A percentile compares a stretch with the other conserved stretches of the same genome.
phyloP scores from a whole-genome alignment of 2,888 invertebrate genomes.

The Lissocephala sabroskyi region DNA sequence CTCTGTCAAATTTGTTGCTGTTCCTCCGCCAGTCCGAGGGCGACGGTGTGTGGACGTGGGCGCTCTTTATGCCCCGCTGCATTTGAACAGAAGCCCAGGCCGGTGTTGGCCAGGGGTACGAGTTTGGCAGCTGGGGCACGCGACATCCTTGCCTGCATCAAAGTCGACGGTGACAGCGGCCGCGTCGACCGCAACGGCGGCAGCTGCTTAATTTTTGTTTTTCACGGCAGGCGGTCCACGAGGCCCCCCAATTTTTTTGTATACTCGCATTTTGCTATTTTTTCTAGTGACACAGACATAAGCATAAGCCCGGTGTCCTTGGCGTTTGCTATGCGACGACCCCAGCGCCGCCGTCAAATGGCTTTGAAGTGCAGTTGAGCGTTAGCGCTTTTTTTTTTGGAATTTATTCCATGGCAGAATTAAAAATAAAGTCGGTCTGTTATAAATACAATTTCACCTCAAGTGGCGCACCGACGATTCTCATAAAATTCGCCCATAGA shows the following conservation, averaged over 20 bases:
- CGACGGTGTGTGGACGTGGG: constrained; percentile 17
- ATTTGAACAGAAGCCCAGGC: constrained; percentile 47
- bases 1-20: constrained; percentile 36
- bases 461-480: too few species aligned
- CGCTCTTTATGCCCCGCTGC: constrained; percentile 51
- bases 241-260: not conserved
- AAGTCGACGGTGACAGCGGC: constrained; percentile 1
- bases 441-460: constrained; percentile 8
- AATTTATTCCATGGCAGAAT: constrained; percentile 7
- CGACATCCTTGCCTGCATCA: not conserved
- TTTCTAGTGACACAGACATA: too few species aligned
- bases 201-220: constrained; percentile 28
- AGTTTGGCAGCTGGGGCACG: constrained; percentile 16
- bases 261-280: constrained; percentile 3
- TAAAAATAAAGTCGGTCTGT: constrained; percentile 25
- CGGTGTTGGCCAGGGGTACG: constrained; percentile 15
- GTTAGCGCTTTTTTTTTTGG: constrained; percentile 18
- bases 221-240: constrained; percentile 1
- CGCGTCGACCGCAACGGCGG: not conserved
- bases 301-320: constrained; percentile 21
- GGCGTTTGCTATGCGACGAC: constrained; percentile 20
- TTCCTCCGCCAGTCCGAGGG: constrained; percentile 29
- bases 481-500: too few species aligned
- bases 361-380: constrained; percentile 38
- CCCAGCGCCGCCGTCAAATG: constrained; percentile 13